A percentile compares a stretch with the other conserved stretches of the same genome.
phyloP scores from a whole-genome alignment of 2,113 vertebrate genomes.

The Ailurus styani region DNA sequence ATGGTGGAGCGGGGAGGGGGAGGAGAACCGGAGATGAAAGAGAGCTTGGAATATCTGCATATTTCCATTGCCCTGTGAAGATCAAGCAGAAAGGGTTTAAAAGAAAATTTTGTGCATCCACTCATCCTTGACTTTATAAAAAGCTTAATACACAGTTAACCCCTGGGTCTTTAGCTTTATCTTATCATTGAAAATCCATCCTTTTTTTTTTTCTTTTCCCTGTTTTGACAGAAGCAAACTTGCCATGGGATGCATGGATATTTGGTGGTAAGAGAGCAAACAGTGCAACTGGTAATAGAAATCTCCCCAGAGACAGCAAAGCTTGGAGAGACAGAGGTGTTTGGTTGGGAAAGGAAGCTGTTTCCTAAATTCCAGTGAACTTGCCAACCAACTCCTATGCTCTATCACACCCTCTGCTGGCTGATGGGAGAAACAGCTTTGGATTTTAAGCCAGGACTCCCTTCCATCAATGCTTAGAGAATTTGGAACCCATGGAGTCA shows the following conservation, averaged over 20 bases:
- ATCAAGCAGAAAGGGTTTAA: neutral
- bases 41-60: neutral
- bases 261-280: neutral
- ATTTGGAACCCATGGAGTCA: neutral
- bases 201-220: neutral
- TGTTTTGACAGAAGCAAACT: constrained; percentile 17
- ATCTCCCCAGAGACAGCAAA: neutral
- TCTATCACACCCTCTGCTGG: neutral
- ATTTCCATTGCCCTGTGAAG: neutral
- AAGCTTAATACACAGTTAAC: neutral
- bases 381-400: neutral
- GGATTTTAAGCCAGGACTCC: neutral
- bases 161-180: neutral
- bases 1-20: neutral
- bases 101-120: neutral
- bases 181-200: neutral
- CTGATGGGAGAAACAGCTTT: neutral
- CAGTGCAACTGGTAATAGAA: neutral
- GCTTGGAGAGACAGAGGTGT: neutral
- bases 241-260: neutral
- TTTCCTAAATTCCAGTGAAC: neutral
- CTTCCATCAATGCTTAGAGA: neutral
- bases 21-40: neutral
- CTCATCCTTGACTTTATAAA: neutral
- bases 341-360: neutral